Evolutionary conservation across 2,797 vertebrate species (phyloP), one percentile per base, ranked within the genome.

Genomic region (Pygocentrus nattereri): DNA sequence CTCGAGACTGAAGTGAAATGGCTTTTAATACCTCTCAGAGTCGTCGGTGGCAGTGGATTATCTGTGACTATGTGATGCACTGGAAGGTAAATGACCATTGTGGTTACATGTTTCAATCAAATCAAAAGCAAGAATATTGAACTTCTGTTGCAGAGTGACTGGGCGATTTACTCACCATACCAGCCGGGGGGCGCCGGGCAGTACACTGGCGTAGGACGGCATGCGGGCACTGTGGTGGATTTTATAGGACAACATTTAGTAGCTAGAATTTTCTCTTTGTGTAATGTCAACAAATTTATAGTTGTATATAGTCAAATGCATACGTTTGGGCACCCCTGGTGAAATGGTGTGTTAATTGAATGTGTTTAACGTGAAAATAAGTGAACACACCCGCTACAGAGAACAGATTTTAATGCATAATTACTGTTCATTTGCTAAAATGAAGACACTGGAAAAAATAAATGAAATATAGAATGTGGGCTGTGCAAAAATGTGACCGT

Each of bases 61-160:
- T 95, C 94, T 54, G 94, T 95, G 79, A 95, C 93, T n/a, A 95
- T 84, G 85, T 95, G 94, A 89, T 95, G 94, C 85, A 95, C 94
- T 95, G 89, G 31, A 91, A 89, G 62, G 87, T 18, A 80, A 84
- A 88, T 41, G 11, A 80, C 62, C 0, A 56, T 30, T 74, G 41
- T 49, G 38, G 54, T 85, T 69, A 74, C 52, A 74, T 15, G 65
- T 74, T 18, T 50, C 31, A 75, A 0, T 73, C 49, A 31, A 67
- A 77, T 67, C 3, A 44, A 77, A 80, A 81, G 16, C 30, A 62
- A 44, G 11, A 71, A 74, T 23, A 18, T 62, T 54, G 2, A 61
- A 72, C 23, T 69, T 50, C 47, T 65, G 34, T 34, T 34, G 34
- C 34, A 12, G 7, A 59, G 58, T 25, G 13, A 30, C 12, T 30